These are phyloP conservation scores for Protula sp. DNA, from an alignment of 2,888 invertebrate genomes.

Conservation along the genomic window DNA sequence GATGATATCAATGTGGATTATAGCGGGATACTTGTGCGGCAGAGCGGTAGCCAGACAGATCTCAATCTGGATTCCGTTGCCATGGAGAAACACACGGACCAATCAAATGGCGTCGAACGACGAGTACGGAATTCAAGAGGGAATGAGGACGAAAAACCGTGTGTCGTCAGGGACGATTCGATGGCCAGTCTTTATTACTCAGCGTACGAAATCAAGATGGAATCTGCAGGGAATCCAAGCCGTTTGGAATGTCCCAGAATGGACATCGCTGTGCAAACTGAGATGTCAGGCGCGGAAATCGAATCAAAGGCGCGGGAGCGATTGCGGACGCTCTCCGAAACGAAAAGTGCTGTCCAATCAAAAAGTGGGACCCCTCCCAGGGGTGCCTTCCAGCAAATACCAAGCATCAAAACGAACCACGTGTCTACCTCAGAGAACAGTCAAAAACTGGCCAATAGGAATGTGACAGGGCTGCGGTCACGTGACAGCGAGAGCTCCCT, in stretches of 20 bases:
- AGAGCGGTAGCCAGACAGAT: not conserved
- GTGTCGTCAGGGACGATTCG: no score
- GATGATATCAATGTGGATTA: no score
- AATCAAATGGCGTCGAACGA: no score
- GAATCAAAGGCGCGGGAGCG: not conserved
- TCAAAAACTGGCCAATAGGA: not conserved
- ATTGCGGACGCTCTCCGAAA: not conserved
- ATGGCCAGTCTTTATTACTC: not conserved
- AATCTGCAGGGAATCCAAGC: no score
- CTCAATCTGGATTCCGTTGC: no score
- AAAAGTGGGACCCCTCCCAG: not conserved
- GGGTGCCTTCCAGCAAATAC: not conserved
- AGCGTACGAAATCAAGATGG: not conserved
- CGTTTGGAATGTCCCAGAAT: not conserved
- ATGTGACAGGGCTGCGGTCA: not conserved
- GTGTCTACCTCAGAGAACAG: not conserved
- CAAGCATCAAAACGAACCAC: no score
- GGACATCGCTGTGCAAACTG: conserved; percentile 12
- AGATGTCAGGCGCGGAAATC: conserved; percentile 10
- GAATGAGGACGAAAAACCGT: no score
- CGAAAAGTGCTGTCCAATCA: not conserved
- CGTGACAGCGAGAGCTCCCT: not conserved
- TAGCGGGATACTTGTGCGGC: no score
- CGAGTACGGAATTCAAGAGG: no score
- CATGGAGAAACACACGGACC: no score